phyloP scores from a whole-genome alignment of 2,797 vertebrate genomes.

The Dermochelys coriacea region DNA sequence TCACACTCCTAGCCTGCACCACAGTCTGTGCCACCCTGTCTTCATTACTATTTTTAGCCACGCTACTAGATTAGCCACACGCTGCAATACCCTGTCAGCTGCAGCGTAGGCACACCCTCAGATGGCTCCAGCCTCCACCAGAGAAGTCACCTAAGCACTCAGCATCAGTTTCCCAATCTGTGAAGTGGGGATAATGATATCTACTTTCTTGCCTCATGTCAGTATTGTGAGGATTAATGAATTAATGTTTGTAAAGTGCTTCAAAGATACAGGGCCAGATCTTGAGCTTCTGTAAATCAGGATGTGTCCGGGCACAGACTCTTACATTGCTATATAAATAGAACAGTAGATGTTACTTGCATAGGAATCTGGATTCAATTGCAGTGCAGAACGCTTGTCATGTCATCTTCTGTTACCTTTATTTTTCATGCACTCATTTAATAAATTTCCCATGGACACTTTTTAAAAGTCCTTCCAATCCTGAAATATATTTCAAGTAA shows the following conservation, averaged over 20 bases:
- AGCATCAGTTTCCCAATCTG: background rate
- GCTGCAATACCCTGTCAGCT: background rate
- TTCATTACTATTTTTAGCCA: background rate
- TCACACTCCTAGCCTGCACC: background rate
- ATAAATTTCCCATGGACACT: background rate
- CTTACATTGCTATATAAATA: background rate
- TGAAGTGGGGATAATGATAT: background rate
- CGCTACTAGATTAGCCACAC: background rate
- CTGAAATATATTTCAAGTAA: constrained; percentile 2
- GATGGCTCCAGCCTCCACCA: background rate
- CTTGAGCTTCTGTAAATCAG: background rate
- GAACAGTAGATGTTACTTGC: background rate
- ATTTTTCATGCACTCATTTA: constrained; percentile 25
- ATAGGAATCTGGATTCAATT: background rate
- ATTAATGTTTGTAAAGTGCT: background rate
- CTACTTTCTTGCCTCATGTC: background rate
- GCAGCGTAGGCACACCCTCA: background rate
- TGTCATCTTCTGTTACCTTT: background rate
- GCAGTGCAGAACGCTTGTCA: accelerated
- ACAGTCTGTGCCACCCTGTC: background rate
- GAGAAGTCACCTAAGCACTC: accelerated
- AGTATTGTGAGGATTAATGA: background rate
- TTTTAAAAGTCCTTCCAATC: background rate
- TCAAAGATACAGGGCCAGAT: background rate
- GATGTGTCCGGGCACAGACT: background rate